Conservation (phyloP, 2,113 vertebrate genomes). For the Brienomyrus longianalis region DNA sequence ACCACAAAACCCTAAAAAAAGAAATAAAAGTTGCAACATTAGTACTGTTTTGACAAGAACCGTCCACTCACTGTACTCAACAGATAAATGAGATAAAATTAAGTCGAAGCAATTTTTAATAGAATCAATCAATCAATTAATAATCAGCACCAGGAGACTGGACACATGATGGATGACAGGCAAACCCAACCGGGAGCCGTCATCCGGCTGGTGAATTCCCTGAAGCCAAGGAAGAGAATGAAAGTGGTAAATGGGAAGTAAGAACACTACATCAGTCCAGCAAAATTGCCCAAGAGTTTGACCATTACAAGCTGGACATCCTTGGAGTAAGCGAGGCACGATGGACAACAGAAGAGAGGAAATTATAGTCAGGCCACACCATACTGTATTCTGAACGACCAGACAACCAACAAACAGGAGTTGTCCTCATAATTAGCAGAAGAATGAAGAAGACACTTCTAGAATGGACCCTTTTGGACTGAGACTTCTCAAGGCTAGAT, state of each 20-base stretch:
- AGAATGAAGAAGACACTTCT: background rate
- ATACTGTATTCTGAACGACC: background rate
- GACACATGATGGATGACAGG: background rate
- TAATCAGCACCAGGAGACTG: background rate
- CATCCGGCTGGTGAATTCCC: background rate
- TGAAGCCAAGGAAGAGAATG: background rate
- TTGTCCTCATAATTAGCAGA: background rate
- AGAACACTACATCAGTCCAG: background rate
- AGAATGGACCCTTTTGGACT: background rate
- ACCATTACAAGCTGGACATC: background rate
- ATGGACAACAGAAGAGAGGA: background rate
- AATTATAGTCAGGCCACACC: background rate
- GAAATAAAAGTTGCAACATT: slow-evolving; percentile 22
- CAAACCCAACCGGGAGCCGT: background rate
- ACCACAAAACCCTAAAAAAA: slow-evolving; percentile 83
- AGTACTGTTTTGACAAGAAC: background rate
- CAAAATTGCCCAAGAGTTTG: background rate
- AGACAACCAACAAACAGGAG: background rate
- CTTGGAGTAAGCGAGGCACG: background rate
- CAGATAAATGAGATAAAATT: background rate
- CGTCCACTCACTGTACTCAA: background rate
- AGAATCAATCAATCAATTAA: background rate
- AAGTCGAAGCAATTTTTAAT: background rate
- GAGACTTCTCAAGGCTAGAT: background rate
- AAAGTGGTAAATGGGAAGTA: background rate